Conservation (phyloP, 2,797 vertebrate species). For the Erethizon dorsatum region DNA sequence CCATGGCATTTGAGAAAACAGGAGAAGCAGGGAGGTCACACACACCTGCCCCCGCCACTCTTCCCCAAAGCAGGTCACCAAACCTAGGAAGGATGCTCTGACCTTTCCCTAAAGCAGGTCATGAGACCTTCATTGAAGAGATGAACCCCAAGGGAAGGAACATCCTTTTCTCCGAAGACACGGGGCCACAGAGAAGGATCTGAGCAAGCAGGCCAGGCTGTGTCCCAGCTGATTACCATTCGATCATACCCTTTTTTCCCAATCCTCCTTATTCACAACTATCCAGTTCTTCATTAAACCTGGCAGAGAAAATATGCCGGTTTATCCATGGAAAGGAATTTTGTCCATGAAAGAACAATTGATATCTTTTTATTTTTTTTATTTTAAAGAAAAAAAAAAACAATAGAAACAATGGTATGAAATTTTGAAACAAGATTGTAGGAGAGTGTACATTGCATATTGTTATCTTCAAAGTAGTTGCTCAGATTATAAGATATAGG, state of each 20-base stretch:
- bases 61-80: neutral
- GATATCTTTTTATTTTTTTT: no score
- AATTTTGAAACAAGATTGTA: no score
- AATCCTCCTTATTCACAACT: neutral
- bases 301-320: neutral
- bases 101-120: neutral
- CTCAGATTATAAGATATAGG: no score
- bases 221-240: neutral
- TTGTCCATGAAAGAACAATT: neutral
- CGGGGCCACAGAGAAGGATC: neutral
- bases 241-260: neutral
- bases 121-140: neutral
- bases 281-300: neutral
- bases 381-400: no score
- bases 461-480: no score
- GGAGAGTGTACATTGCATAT: no score
- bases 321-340: neutral
- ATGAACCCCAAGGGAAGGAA: neutral
- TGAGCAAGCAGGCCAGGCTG: neutral
- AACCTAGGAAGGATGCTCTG: neutral
- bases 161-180: neutral
- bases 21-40: no score
- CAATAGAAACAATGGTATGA: no score
- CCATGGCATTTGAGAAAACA: neutral
- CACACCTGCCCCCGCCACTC: neutral